Conservation (phyloP, 2,113 vertebrate species). For the Hyla sarda region DNA sequence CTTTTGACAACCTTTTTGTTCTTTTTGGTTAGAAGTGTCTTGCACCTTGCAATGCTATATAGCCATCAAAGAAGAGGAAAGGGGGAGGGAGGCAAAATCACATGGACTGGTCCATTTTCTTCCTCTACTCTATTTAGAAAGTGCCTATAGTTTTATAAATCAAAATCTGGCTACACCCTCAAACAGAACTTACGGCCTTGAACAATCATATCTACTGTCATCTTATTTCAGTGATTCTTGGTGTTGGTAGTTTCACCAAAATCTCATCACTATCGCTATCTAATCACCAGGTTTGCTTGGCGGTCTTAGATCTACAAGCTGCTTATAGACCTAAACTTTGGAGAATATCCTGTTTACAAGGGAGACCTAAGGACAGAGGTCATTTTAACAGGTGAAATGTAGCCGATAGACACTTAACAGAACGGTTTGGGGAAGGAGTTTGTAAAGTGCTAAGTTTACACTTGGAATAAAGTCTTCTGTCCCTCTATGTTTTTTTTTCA, state of each 20-base stretch:
- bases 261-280: background rate
- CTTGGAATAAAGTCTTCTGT: background rate
- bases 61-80: too few species aligned
- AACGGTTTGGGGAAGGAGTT: background rate
- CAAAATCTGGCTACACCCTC: too few species aligned
- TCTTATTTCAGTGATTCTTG: background rate
- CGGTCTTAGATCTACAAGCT: conserved; percentile 31
- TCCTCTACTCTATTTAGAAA: too few species aligned
- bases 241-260: background rate
- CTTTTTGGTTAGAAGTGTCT: too few species aligned
- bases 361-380: conserved; percentile 20
- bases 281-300: conserved; percentile 4
- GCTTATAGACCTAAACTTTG: conserved; percentile 20
- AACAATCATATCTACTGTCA: background rate
- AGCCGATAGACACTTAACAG: background rate
- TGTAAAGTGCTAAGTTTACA: background rate
- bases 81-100: too few species aligned
- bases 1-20: too few species aligned
- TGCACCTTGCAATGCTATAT: too few species aligned
- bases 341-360: conserved; percentile 32
- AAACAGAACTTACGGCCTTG: background rate
- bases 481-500: too few species aligned
- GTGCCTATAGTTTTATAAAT: too few species aligned
- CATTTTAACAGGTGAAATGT: conserved; percentile 6
- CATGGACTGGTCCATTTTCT: too few species aligned